phyloP scores from a whole-genome alignment of 2,888 invertebrate genomes.

The Molanna angustata region DNA sequence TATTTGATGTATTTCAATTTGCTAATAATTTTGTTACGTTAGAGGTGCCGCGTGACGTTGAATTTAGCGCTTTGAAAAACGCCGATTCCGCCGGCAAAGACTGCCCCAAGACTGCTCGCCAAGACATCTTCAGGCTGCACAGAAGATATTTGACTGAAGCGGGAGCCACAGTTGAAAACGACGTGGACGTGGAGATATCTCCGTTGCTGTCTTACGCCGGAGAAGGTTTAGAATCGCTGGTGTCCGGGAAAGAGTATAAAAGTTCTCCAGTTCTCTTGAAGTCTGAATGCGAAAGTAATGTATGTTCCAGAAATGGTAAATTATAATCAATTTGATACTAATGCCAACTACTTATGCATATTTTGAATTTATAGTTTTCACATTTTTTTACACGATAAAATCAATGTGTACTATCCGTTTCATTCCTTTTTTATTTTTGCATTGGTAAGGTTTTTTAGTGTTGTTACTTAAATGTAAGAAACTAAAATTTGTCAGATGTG shows the following conservation, averaged over 20 bases:
- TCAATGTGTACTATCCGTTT: no score
- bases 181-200: slow-evolving; percentile 83
- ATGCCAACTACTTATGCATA: no score
- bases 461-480: no score
- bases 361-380: no score
- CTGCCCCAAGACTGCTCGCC: slow-evolving; percentile 83
- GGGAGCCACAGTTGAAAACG: slow-evolving; percentile 69
- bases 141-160: slow-evolving; percentile 76
- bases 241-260: slow-evolving; percentile 63
- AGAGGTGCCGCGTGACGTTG: slow-evolving; percentile 87
- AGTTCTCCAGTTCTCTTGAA: slow-evolving; percentile 66
- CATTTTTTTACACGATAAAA: no score
- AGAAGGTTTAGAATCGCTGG: slow-evolving; percentile 71
- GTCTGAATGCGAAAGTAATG: no score
- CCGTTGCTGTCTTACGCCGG: slow-evolving; percentile 89
- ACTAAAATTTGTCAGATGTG: no score
- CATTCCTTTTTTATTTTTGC: no score
- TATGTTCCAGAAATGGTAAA: no score
- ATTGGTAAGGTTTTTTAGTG: no score
- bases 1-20: slow-evolving; percentile 97
- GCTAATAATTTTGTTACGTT: slow-evolving; percentile 88
- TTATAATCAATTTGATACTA: no score
- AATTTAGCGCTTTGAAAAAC: slow-evolving; percentile 98
- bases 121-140: slow-evolving; percentile 74
- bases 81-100: slow-evolving; percentile 83